phyloP scores from a whole-genome alignment of 2,113 vertebrate genomes.

The Amblyornis subalaris region DNA sequence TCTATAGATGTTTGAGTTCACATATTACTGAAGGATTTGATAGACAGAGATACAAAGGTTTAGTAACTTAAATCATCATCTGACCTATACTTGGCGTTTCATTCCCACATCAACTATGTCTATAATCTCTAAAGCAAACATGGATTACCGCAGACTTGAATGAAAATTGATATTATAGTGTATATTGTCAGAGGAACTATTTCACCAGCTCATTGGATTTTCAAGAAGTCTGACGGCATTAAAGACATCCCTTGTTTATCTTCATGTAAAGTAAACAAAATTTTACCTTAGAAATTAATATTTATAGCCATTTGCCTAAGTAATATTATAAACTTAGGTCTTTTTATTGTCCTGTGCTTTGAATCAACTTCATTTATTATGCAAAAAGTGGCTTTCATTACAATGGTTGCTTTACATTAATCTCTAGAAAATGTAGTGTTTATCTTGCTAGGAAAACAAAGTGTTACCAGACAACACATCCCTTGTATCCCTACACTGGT shows the following conservation, averaged over 20 bases:
- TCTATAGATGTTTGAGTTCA: conserved; percentile 24
- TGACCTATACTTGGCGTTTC: conserved; percentile 40
- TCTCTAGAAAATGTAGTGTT: neutral
- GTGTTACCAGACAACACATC: neutral
- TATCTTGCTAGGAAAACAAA: neutral
- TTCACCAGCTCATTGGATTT: conserved; percentile 20
- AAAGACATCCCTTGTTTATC: conserved; percentile 14
- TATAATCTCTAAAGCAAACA: conserved; percentile 63
- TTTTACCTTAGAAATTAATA: conserved; percentile 8
- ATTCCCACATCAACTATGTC: conserved; percentile 31
- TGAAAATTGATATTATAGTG: conserved; percentile 35
- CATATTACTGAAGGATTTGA: conserved; percentile 36
- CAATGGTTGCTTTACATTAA: neutral
- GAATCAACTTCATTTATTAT: neutral
- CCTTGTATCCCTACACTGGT: neutral
- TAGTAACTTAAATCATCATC: conserved; percentile 46
- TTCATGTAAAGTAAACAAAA: conserved; percentile 3
- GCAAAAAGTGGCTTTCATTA: neutral
- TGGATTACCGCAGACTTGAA: conserved; percentile 22
- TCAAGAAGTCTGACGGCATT: neutral
- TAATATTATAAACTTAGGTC: neutral
- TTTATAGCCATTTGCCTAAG: neutral
- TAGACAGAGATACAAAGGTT: conserved; percentile 19
- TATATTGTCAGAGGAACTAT: conserved; percentile 16
- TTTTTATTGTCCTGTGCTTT: neutral